Evolutionary conservation across 2,888 invertebrate species (phyloP).

Genomic region (Eretmocerus hayati): DNA sequence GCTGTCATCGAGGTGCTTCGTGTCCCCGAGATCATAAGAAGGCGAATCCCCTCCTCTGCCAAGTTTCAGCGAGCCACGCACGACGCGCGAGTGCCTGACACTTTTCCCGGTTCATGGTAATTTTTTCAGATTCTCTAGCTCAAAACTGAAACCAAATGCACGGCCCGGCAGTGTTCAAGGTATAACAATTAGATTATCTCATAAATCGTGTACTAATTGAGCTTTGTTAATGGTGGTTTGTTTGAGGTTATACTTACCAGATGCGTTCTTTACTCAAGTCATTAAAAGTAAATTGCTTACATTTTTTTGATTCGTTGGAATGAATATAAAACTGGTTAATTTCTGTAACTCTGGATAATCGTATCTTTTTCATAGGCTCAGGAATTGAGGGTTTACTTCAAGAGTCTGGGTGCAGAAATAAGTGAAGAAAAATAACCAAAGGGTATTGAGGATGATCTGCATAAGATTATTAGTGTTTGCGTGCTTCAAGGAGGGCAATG

Average conservation of each 20-base stretch:
- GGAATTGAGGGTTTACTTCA: conserved; percentile 84
- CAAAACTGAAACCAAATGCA: conserved; percentile 54
- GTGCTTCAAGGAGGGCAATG: conserved; percentile 86
- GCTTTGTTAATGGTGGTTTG: too few species aligned
- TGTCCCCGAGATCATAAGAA: too few species aligned
- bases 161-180: conserved; percentile 84
- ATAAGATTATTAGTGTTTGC: conserved; percentile 90
- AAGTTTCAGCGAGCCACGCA: too few species aligned
- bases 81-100: too few species aligned
- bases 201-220: too few species aligned
- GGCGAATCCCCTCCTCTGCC: too few species aligned
- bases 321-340: not conserved
- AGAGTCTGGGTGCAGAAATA: conserved; percentile 89
- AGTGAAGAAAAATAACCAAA: conserved; percentile 84
- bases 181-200: too few species aligned
- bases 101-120: too few species aligned
- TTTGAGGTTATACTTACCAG: conserved; percentile 15
- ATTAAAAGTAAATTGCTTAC: too few species aligned
- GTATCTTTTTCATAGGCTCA: conserved; percentile 55
- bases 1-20: too few species aligned
- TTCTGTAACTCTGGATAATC: not conserved
- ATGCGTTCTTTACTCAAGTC: not conserved
- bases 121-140: too few species aligned
- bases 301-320: not conserved
- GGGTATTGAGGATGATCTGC: conserved; percentile 87